Evolutionary conservation across 2,888 invertebrate species (phyloP), one percentile per base, ranked within the genome.

Genomic region (Junonia oenone): DNA sequence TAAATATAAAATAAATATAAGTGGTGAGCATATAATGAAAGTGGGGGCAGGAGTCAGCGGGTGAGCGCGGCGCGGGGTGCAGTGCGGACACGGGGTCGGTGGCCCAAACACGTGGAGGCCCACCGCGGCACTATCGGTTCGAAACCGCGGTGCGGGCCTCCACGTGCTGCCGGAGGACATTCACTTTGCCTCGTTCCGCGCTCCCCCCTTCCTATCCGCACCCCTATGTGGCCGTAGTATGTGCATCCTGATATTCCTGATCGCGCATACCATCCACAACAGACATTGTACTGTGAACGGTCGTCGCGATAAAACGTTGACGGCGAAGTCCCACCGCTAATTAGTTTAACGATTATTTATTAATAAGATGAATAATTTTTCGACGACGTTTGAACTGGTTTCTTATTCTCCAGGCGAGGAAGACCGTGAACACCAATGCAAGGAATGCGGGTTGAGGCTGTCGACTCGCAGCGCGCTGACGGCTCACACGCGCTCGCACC

Each of bases 381-480:
- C 43, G 40, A 45, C 38, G 37, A 26, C 58, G 62, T 71, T 73
- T 78, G 71, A 79, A 71, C 61, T 73, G 63, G 71, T 73, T 58
- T 67, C 69, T 81, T 76, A 68, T 78, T 82, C 77, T 73, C 60
- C 87, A 92, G 92, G 86, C 86, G 92, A 74, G 74, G 90, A 88
- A 62, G 89, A 88, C 71, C 84, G 88, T 55, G 78, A 75, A 46
- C 86, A 90, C 66, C 88, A 90, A 83, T 95, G 95, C 76, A 91
- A 93, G 49, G 92, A 94, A 72, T 95, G 95, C 72, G 94, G 93
- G 61, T 93, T 95, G 84, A 93, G 91, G 58, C 95, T 95, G 70
- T 93, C 93, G 45, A 95, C 95, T 68, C 94, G 95, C 73, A 94
- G 93, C 75, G 93, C 94, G 1, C 93, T 95, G 67, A 95, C 95